Evolutionary conservation across 2,113 vertebrate species (phyloP), one percentile per base, ranked within the genome.

Genomic region (Melanerpes aurifrons): DNA sequence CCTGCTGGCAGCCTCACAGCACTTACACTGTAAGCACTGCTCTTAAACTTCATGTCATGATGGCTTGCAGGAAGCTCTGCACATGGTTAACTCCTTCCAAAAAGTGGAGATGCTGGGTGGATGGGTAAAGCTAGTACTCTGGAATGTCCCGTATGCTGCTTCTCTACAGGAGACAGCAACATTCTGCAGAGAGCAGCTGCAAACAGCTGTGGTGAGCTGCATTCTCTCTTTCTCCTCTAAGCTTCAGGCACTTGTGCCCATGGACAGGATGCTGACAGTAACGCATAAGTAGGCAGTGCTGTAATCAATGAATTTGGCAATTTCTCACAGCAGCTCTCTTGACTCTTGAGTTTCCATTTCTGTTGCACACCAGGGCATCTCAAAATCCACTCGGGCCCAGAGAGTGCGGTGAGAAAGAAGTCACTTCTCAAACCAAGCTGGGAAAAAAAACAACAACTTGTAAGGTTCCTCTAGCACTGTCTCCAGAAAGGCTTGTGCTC

Each of bases 331-430:
- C 32, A 78, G 31, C 31, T 16, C 9, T 58, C 35, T 87, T 63
- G 31, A 47, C 63, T 26, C 48, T 81, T 0, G 2, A 47, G 20
- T 47, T 92, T 58, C 20, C 35, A 32, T 26, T 47, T 62, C 12
- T 50, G 18, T 21, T 70, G 72, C 54, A n/a, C 5, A 40, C 15
- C 56, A 19, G n/a, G 8, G 58, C 32, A 26, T 35, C 10, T 4
- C 57, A 37, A 40, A 16, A 2, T 1, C 75, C 43, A 19, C 19
- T 3, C 1, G 4, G 4, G 26, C 26, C 26, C 2, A 0, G 15
- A n/a, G 22, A 79, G 31, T 16, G 56, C 54, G 50, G 35, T 43
- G 35, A 54, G 24, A 16, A 50, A 62, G 32, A 53, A 15, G 35
- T 14, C 28, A 57, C 17, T 22, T 58, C 61, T 68, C 50, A 64